Evolutionary conservation across 2,888 invertebrate species (phyloP), one percentile per base, ranked within the genome.

Genomic region (Chorisops tibialis): DNA sequence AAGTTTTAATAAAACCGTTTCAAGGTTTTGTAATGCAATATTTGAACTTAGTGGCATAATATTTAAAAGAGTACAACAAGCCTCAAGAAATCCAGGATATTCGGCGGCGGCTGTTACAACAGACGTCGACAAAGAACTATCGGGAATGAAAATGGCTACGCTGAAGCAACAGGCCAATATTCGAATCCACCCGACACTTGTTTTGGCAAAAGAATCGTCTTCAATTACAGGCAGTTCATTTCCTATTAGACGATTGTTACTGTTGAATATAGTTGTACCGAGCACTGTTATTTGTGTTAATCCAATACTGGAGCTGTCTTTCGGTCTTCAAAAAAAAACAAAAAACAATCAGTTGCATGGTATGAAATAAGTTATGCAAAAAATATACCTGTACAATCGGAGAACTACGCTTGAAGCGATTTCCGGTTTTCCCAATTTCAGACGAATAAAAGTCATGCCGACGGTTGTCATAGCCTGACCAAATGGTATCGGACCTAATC

Each of bases 261-360:
- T 83, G n/a, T 85, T 84, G 75, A 94, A 94, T 2, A 93, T 91
- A 4, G 93, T 90, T 63, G 88, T 89, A 0, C 93, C 96, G 45
- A 95, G 79, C 52, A 96, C 79, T 3, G 89, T 82, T 66, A 96
- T 87, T 79, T 95, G 94, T 64, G 93, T 86, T 43, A 96, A 80
- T 4, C 95, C 94, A 74, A 96, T 89, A 71, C 90, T 93, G 69
- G 87, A 87, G n/a, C 91, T 91, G 72, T 95, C 95, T 37, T 91
- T 81, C 0, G 96, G 95, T 74, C 91, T 90, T 76, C 91, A 92
- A 19, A 35, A 21, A 22, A 47, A 21, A 45, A 9, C 7, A 35
- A 35, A 35, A 35, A 35, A 35, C 37, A 6, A 11, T 35, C 7
- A 9, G 11, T 35, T 35, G 11, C 11, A 35, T 35, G 11, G 11